A percentile compares a stretch with the other conserved stretches of the same genome.
phyloP scores from a whole-genome alignment of 2,888 invertebrate genomes.

The Brachyopa scutellaris region DNA sequence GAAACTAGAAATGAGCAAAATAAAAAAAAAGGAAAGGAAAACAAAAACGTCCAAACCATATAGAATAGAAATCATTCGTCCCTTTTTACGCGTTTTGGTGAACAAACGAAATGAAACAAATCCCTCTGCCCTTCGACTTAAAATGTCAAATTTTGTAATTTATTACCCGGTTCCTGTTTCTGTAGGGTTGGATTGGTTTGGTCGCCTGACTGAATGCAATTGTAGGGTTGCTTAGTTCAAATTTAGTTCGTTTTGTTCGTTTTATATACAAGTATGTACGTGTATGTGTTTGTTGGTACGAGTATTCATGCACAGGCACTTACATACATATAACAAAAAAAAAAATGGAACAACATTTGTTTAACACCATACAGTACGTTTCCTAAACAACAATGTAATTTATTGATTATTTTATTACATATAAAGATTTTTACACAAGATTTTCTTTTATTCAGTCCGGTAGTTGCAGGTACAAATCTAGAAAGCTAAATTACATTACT shows the following conservation, averaged over 20 bases:
- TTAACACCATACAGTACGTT: no score
- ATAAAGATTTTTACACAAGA: no score
- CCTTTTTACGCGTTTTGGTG: constrained; percentile 33
- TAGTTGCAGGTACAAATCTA: no score
- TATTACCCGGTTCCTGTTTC: constrained; percentile 81
- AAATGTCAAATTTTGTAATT: constrained; percentile 82
- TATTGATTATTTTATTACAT: no score
- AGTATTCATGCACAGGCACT: no score
- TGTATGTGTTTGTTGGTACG: no score
- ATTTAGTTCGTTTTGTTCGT: constrained; percentile 51
- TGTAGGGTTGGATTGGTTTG: constrained; percentile 73
- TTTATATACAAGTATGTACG: no score
- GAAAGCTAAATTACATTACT: no score
- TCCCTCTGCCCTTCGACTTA: constrained; percentile 74
- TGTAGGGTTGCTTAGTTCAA: constrained; percentile 43
- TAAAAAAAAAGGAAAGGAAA: constrained; percentile 24
- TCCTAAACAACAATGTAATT: no score
- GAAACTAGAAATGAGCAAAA: not conserved
- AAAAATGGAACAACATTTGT: no score
- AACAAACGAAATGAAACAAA: constrained; percentile 57
- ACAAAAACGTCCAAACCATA: constrained; percentile 26
- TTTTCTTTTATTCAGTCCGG: no score
- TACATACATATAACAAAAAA: no score
- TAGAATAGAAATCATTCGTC: constrained; percentile 18
- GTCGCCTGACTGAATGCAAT: constrained; percentile 67